phyloP scores from a whole-genome alignment of 1,140 invertebrate genomes.

The Phenacoccus solenopsis region DNA sequence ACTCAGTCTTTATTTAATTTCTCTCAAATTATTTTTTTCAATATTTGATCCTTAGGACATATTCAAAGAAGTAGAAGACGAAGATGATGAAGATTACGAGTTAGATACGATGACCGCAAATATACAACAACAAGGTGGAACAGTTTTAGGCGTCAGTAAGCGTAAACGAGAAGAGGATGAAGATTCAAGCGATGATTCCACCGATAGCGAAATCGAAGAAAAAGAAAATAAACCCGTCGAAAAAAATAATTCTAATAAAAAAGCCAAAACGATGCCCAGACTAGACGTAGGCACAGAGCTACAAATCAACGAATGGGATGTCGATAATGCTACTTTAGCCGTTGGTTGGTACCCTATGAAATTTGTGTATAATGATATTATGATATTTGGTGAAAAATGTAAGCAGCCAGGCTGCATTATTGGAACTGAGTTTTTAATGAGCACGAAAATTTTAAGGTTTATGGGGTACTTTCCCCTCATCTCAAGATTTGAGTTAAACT shows the following conservation, averaged over 20 bases:
- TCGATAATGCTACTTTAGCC: background rate
- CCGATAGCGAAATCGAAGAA: slow-evolving; percentile 25
- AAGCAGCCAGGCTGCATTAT: too few relatives aligned
- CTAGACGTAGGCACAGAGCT: background rate
- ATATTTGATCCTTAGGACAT: slow-evolving; percentile 41
- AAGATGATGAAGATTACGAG: slow-evolving; percentile 76
- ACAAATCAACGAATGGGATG: background rate
- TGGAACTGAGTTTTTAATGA: too few relatives aligned
- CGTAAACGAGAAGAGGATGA: slow-evolving; percentile 30
- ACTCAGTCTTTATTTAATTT: background rate
- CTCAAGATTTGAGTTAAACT: too few relatives aligned
- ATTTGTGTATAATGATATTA: too few relatives aligned
- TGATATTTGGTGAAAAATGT: too few relatives aligned
- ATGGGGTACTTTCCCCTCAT: too few relatives aligned
- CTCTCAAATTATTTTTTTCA: background rate
- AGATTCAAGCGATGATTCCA: slow-evolving; percentile 26
- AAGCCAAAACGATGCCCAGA: background rate
- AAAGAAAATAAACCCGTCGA: slow-evolving; percentile 26
- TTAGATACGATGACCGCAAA: slow-evolving; percentile 62
- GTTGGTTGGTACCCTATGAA: background rate
- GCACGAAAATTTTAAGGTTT: too few relatives aligned
- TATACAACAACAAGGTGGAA: slow-evolving; percentile 56
- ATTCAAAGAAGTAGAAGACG: slow-evolving; percentile 67
- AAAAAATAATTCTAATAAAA: background rate
- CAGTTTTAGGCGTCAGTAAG: slow-evolving; percentile 37